These are phyloP conservation scores for Idaea aversata DNA, from an alignment of 2,888 invertebrate genomes.

Conservation along the genomic window DNA sequence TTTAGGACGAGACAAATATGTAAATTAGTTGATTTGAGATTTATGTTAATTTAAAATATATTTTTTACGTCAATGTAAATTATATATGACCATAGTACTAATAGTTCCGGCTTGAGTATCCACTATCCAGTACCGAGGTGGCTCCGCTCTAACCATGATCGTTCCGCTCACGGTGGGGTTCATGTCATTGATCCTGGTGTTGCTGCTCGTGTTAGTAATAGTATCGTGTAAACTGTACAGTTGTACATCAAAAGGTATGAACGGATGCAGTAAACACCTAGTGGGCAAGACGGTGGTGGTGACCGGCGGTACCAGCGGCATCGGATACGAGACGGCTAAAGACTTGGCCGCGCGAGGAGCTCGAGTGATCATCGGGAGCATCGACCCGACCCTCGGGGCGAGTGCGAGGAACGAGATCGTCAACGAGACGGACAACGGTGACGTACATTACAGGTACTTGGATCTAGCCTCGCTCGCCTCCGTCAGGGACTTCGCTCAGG, in stretches of 20 bases:
- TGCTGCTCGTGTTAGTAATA: no score
- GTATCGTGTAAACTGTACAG: no score
- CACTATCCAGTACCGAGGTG: no score
- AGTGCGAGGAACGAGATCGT: conserved; percentile 61
- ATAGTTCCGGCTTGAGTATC: no score
- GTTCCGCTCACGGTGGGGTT: no score
- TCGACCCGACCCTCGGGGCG: conserved; percentile 84
- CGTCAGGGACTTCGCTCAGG: conserved; percentile 83
- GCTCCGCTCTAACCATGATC: no score
- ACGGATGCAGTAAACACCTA: conserved; percentile 68
- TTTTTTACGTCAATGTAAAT: no score
- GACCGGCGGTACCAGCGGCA: conserved; percentile 91
- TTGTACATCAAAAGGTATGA: conserved; percentile 34
- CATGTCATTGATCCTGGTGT: no score
- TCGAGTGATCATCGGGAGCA: conserved; percentile 88
- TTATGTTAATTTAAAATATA: no score
- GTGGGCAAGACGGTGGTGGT: conserved; percentile 90
- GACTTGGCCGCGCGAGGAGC: conserved; percentile 87
- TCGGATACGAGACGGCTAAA: conserved; percentile 87
- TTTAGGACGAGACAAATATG: no score
- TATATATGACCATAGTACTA: no score
- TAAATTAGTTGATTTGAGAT: no score
- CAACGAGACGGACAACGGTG: conserved; percentile 42
- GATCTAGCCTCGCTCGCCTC: conserved; percentile 77
- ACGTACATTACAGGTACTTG: conserved; percentile 62